Base-by-base conservation (phyloP, 2,113 vertebrate species). In the Brachirus orientalis region DNA sequence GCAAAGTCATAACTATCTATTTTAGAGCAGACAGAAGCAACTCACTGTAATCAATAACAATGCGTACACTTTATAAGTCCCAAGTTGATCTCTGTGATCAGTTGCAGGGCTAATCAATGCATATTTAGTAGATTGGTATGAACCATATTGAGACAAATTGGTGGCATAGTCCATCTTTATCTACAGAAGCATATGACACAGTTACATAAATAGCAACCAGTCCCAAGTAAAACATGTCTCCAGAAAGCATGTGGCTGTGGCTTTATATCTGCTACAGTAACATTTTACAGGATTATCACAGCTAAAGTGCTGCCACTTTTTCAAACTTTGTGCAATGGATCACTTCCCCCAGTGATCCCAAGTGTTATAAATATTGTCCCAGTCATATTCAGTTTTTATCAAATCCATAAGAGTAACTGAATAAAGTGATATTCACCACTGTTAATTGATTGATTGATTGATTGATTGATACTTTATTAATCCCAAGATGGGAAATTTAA, bases 1-100 rank as follows among this genome's bases (percentile, higher is more conserved):
- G 87, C 83, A 85, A 84, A 81, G 87, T 90, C 85, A 87, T 79
- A 86, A 85, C 80, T 83, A 76, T 89, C 75, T 88, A 79, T 89
- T 84, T 85, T 69, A 78, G 57, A 48, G 60, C 59, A 63, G 57
- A 69, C 76, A 60, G 55, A 69, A 59, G 61, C 40, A 72, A 86
- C 72, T 77, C 66, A 53, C 35, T 68, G 48, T 55, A 68, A 88
- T 87, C 82, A 61, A 76, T 82, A 77, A 55, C 63, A 57, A 64
- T 86, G 61, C 55, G 69, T 74, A 63, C n/a, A 51, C 28, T 61
- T 33, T 33, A 63, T 14, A 47, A 67, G 57, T 68, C 73, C 70
- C 75, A 36, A 37, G 65, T 19, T 67, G 67, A 80, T 78, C 28
- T 53, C 59, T 72, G 57, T 63, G 56, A 82, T 79, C 63, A 64